These are phyloP conservation scores for Phyllopteryx taeniolatus DNA, from an alignment of 2,113 vertebrate species.

Conservation along the genomic window DNA sequence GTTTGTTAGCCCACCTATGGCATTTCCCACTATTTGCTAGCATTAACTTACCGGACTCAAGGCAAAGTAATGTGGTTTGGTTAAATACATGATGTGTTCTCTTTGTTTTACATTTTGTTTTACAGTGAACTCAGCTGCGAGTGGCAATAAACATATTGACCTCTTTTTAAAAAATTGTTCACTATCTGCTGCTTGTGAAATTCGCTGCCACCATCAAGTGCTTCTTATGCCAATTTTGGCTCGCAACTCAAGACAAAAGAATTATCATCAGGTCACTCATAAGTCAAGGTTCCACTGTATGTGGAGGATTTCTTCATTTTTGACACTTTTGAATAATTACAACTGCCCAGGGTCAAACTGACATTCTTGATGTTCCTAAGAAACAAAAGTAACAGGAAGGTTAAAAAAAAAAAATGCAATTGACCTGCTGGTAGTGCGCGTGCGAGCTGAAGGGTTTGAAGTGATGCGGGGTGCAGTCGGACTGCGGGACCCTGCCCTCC, in stretches of 20 bases:
- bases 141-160: too few relatives aligned
- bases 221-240: too few relatives aligned
- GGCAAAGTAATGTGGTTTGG: neutral
- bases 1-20: neutral
- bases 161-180: too few relatives aligned
- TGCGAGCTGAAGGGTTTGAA: constrained; percentile 96
- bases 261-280: too few relatives aligned
- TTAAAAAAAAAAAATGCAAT: constrained; percentile 8
- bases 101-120: neutral
- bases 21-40: neutral
- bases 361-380: neutral
- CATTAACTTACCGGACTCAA: neutral
- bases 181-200: too few relatives aligned
- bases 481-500: constrained; percentile 79
- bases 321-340: too few relatives aligned
- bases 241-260: too few relatives aligned
- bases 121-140: neutral
- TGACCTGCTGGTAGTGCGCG: constrained; percentile 89
- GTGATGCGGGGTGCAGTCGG: constrained; percentile 77
- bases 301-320: too few relatives aligned
- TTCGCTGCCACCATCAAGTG: too few relatives aligned
- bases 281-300: too few relatives aligned
- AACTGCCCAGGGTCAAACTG: too few relatives aligned
- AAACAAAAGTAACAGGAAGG: neutral
- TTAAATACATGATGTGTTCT: neutral